These are phyloP conservation scores for Phocides pigmalion DNA, from an alignment of 1,140 invertebrate genomes.

Conservation along the genomic window DNA sequence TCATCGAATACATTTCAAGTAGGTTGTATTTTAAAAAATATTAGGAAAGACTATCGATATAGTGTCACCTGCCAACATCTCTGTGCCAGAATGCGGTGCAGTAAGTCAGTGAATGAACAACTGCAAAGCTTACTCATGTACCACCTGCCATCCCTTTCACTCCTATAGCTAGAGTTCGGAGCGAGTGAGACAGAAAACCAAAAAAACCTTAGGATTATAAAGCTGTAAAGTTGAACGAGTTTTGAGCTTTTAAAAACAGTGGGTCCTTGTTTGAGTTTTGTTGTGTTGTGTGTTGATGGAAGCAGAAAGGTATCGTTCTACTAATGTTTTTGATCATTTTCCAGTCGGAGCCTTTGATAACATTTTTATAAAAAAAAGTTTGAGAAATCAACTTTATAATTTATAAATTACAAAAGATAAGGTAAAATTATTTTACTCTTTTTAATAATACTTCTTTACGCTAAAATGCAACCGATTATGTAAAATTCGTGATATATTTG, in stretches of 20 bases:
- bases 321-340: constrained; percentile 30
- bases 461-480: too few species aligned
- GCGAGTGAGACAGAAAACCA: constrained; percentile 46
- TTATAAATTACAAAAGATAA: too few species aligned
- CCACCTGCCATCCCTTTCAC: constrained; percentile 42
- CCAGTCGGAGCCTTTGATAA: constrained; percentile 3
- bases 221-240: constrained; percentile 51
- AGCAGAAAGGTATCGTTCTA: constrained; percentile 22
- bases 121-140: constrained; percentile 50
- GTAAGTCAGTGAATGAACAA: constrained; percentile 74
- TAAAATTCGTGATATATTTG: too few species aligned
- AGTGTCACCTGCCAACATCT: constrained; percentile 40
- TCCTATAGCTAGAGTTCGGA: constrained; percentile 1
- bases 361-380: too few species aligned
- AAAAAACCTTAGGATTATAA: constrained; percentile 49
- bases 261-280: constrained; percentile 38
- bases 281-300: constrained; percentile 35
- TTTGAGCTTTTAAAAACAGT: constrained; percentile 49
- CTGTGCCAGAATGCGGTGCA: constrained; percentile 71
- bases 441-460: too few species aligned
- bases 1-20: too few species aligned
- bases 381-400: too few species aligned
- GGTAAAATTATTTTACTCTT: too few species aligned
- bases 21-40: too few species aligned
- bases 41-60: constrained; percentile 34